phyloP scores from a whole-genome alignment of 2,888 invertebrate genomes.

The Litoditis marina region DNA sequence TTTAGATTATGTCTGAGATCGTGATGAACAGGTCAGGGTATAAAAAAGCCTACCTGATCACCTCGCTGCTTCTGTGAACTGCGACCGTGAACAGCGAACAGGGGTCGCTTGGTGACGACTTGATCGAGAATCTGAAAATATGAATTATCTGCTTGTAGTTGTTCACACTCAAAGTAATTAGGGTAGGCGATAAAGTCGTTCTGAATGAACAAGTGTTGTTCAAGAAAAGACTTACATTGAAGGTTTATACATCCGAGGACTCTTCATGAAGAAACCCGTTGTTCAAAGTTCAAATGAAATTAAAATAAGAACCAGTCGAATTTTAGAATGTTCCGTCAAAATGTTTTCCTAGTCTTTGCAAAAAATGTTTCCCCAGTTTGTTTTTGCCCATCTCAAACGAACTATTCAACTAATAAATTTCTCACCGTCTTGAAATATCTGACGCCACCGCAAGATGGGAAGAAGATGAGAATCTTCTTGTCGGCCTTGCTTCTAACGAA shows the following conservation, averaged over 20 bases:
- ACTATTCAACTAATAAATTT: slow-evolving; percentile 10
- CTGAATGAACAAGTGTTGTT: neutral
- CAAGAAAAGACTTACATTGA: neutral
- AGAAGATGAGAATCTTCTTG: slow-evolving; percentile 71
- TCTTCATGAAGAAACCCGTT: neutral
- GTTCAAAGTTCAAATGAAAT: too few relatives aligned
- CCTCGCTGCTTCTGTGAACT: slow-evolving; percentile 68
- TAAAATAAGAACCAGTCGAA: neutral
- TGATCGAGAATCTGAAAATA: slow-evolving; percentile 30
- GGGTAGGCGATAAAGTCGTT: too few relatives aligned
- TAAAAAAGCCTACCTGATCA: too few relatives aligned
- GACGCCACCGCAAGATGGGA: slow-evolving; percentile 92
- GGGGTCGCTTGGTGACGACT: slow-evolving; percentile 49
- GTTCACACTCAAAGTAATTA: too few relatives aligned
- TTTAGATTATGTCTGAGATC: too few relatives aligned
- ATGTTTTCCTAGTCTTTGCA: too few relatives aligned
- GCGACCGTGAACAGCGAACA: slow-evolving; percentile 87
- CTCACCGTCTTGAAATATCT: slow-evolving; percentile 75
- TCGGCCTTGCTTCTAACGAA: slow-evolving; percentile 69
- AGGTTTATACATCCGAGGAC: too few relatives aligned
- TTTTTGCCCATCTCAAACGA: too few relatives aligned
- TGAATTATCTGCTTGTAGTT: too few relatives aligned
- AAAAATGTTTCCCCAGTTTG: too few relatives aligned
- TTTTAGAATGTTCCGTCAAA: neutral
- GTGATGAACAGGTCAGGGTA: too few relatives aligned